Conservation (phyloP, 2,888 invertebrate species). For the Campoplex capitator region DNA sequence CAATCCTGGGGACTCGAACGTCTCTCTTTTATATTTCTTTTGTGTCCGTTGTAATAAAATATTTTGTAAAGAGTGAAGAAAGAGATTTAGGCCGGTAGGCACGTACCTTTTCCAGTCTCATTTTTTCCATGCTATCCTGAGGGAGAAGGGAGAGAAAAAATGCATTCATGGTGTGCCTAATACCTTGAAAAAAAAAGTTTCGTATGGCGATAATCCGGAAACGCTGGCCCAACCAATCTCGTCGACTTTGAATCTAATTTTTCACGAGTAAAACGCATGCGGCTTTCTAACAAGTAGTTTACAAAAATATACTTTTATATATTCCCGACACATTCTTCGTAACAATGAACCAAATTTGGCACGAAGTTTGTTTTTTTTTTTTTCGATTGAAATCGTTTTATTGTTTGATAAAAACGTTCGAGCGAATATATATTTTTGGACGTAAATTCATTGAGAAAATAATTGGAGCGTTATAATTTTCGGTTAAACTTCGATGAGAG, state of each 20-base stretch:
- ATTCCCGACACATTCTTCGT: slow-evolving; percentile 38
- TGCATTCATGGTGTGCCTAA: neutral
- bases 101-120: neutral
- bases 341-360: slow-evolving; percentile 45
- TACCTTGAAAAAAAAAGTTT: neutral
- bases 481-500: neutral
- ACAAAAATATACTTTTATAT: too few species aligned
- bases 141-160: slow-evolving; percentile 11
- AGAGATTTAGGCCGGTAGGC: neutral
- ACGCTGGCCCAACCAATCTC: slow-evolving; percentile 22
- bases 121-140: neutral
- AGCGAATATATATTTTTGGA: neutral
- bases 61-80: neutral
- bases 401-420: neutral
- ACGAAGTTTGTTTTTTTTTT: slow-evolving; percentile 62
- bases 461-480: neutral
- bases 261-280: neutral
- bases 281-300: neutral
- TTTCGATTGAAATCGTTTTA: neutral
- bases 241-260: slow-evolving; percentile 28
- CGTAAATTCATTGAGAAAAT: neutral
- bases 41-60: neutral
- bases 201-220: slow-evolving; percentile 32
- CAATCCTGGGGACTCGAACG: neutral
- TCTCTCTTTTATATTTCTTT: neutral